Evolutionary conservation across 2,113 vertebrate genomes (phyloP).

Genomic region (Corythornis madagascariensis): DNA sequence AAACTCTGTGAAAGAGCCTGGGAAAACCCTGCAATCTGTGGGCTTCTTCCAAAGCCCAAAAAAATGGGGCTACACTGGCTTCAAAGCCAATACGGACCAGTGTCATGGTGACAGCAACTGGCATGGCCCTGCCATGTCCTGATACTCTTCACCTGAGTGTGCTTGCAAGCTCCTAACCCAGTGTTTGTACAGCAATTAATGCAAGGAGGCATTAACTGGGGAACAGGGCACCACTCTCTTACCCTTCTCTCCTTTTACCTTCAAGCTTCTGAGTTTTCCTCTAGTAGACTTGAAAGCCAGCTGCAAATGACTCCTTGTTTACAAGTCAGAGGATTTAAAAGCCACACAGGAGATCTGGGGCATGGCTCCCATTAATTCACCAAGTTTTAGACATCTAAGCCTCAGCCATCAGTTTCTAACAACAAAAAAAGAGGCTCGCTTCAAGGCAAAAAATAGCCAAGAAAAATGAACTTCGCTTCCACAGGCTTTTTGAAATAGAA

Average conservation of each 20-base stretch:
- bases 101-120: accelerated
- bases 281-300: neutral
- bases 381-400: constrained; percentile 10
- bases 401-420: neutral
- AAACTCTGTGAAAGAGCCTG: neutral
- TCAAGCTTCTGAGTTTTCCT: neutral
- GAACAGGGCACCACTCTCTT: neutral
- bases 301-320: constrained; percentile 1
- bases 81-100: neutral
- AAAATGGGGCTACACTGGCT: neutral
- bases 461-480: neutral
- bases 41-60: neutral
- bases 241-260: neutral
- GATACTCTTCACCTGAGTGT: neutral
- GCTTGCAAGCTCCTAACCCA: accelerated
- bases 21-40: neutral
- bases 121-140: neutral
- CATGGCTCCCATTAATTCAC: neutral
- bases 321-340: constrained; percentile 21
- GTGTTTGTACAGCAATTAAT: neutral
- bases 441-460: neutral
- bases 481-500: neutral
- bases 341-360: neutral
- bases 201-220: accelerated
- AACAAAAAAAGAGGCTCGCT: neutral